phyloP scores from a whole-genome alignment of 2,888 invertebrate genomes.

The Cryptus armator region DNA sequence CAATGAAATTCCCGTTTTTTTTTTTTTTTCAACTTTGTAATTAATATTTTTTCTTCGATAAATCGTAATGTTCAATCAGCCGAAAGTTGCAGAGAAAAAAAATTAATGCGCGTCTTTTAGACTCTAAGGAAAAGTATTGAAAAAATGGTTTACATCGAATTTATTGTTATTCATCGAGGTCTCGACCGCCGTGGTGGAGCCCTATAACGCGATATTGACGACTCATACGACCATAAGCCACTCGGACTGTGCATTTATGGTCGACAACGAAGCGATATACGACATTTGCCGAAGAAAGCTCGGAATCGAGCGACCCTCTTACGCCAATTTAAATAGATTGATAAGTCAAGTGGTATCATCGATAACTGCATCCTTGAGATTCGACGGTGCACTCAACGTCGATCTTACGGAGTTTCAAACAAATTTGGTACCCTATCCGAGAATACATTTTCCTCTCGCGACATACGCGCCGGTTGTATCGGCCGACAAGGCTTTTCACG shows the following conservation, averaged over 20 bases:
- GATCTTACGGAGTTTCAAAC: slow-evolving; percentile 97
- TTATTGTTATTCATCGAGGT: slow-evolving; percentile 85
- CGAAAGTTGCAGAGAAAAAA: too few species aligned
- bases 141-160: not conserved
- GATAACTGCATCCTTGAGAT: slow-evolving; percentile 88
- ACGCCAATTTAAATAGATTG: slow-evolving; percentile 93
- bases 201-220: slow-evolving; percentile 96
- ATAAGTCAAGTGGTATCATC: slow-evolving; percentile 89
- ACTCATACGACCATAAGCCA: slow-evolving; percentile 95
- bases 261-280: slow-evolving; percentile 98
- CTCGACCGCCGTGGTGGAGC: slow-evolving; percentile 97
- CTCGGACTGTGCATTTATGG: slow-evolving; percentile 97
- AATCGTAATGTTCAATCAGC: too few species aligned
- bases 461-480: slow-evolving; percentile 92
- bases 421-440: slow-evolving; percentile 90
- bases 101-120: not conserved
- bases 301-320: slow-evolving; percentile 93
- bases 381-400: slow-evolving; percentile 91
- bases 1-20: not conserved
- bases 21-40: not conserved
- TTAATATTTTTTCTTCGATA: too few species aligned
- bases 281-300: slow-evolving; percentile 95
- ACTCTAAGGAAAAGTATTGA: not conserved
- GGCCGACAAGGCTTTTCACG: slow-evolving; percentile 90
- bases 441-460: slow-evolving; percentile 89